Conservation (phyloP, 2,113 vertebrate species). For the Pipa parva region DNA sequence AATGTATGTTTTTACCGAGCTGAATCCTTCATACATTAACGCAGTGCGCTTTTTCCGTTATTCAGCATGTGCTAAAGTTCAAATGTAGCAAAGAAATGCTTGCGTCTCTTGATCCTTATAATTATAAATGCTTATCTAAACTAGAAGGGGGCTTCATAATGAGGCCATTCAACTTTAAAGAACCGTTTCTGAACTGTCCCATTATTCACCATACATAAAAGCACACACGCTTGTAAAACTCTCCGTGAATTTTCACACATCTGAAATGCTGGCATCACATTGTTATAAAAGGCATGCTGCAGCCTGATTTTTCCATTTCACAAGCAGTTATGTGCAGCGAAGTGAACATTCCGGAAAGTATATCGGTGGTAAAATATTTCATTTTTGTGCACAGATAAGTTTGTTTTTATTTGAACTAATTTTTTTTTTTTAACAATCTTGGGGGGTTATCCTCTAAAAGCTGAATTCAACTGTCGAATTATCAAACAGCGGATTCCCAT, state of each 20-base stretch:
- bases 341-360: too few relatives aligned
- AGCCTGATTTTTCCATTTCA: constrained; percentile 7
- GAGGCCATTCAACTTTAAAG: constrained; percentile 12
- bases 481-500: too few relatives aligned
- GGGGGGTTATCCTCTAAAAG: too few relatives aligned
- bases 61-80: too few relatives aligned
- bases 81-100: constrained; percentile 15
- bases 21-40: too few relatives aligned
- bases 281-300: constrained; percentile 18
- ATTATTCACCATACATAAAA: constrained; percentile 10
- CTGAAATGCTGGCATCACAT: background rate
- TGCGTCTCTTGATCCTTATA: background rate
- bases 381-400: too few relatives aligned
- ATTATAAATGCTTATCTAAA: constrained; percentile 28
- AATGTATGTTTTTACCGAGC: too few relatives aligned
- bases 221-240: constrained; percentile 1
- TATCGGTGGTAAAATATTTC: too few relatives aligned
- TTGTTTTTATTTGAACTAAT: too few relatives aligned
- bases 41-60: too few relatives aligned
- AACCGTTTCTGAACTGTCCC: constrained; percentile 13
- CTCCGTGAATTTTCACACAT: background rate
- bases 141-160: constrained; percentile 18
- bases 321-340: background rate
- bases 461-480: too few relatives aligned
- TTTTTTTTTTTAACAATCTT: too few relatives aligned